A percentile compares a stretch with the other conserved stretches of the same genome.
Evolutionary conservation across 2,797 vertebrate species (phyloP).

Genomic region (Danio tinwini): DNA sequence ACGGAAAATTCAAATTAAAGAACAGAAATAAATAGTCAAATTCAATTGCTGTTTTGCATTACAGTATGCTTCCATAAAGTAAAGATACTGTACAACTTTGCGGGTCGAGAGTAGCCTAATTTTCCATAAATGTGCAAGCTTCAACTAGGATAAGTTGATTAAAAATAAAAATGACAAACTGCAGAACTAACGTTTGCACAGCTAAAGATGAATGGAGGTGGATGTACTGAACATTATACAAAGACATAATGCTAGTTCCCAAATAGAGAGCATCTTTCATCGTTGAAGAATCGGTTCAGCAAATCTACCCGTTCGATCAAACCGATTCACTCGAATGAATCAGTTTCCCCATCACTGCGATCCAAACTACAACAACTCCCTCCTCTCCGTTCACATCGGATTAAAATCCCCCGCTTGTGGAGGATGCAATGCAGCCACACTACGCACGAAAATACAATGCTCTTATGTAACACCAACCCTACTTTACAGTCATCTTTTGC

Average conservation of each 20-base stretch:
- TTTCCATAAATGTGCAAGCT: too few species aligned
- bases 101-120: too few species aligned
- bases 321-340: constrained; percentile 1
- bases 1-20: too few species aligned
- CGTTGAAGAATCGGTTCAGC: neutral
- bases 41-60: too few species aligned
- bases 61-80: too few species aligned
- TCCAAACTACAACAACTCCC: neutral
- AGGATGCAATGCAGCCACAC: neutral
- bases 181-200: too few species aligned
- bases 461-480: constrained; percentile 15
- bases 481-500: neutral
- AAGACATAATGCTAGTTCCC: neutral
- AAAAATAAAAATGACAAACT: too few species aligned
- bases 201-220: too few species aligned
- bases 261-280: neutral
- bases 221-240: neutral
- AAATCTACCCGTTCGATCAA: neutral
- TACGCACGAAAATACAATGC: constrained; percentile 4
- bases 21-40: too few species aligned
- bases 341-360: neutral
- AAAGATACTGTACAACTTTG: too few species aligned
- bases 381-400: constrained; percentile 18
- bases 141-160: too few species aligned
- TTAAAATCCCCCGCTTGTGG: constrained; percentile 12